Conservation (phyloP, 2,888 invertebrate species). For the Callyntrura guangdongensis region DNA sequence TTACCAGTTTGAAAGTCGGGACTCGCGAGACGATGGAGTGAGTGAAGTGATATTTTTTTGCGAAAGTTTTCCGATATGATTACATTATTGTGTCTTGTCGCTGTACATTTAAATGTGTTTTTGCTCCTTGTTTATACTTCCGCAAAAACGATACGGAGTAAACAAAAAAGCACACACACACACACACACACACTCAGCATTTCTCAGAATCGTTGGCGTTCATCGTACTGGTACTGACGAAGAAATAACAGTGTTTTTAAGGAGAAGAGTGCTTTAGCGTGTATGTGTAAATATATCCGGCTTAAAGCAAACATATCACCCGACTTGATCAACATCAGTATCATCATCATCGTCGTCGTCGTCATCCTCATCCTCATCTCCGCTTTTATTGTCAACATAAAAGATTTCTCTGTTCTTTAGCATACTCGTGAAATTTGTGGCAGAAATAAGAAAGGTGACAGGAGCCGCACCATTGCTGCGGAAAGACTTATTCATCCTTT, state of each 20-base stretch:
- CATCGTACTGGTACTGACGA: neutral
- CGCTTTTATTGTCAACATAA: slow-evolving; percentile 58
- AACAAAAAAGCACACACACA: neutral
- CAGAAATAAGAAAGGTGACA: slow-evolving; percentile 45
- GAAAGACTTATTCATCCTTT: neutral
- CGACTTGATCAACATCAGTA: too few relatives aligned
- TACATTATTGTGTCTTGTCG: slow-evolving; percentile 46
- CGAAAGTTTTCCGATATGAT: slow-evolving; percentile 27
- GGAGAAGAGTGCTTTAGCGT: neutral
- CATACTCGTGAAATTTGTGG: slow-evolving; percentile 55
- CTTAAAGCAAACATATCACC: slow-evolving; percentile 30
- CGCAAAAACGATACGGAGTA: slow-evolving; percentile 24
- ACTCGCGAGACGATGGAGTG: slow-evolving; percentile 24
- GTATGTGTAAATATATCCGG: neutral
- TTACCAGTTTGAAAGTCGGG: slow-evolving; percentile 24
- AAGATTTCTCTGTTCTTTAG: slow-evolving; percentile 57
- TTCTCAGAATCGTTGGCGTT: neutral
- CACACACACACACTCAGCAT: neutral
- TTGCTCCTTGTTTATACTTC: slow-evolving; percentile 30
- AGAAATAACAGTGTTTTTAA: neutral
- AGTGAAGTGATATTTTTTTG: slow-evolving; percentile 44
- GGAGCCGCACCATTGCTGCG: neutral
- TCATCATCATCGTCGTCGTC: neutral
- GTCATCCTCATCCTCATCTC: slow-evolving; percentile 20
- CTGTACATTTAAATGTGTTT: slow-evolving; percentile 6